These are phyloP conservation scores for Lepidochrysops patricia DNA, from an alignment of 2,888 invertebrate genomes.

Conservation along the genomic window DNA sequence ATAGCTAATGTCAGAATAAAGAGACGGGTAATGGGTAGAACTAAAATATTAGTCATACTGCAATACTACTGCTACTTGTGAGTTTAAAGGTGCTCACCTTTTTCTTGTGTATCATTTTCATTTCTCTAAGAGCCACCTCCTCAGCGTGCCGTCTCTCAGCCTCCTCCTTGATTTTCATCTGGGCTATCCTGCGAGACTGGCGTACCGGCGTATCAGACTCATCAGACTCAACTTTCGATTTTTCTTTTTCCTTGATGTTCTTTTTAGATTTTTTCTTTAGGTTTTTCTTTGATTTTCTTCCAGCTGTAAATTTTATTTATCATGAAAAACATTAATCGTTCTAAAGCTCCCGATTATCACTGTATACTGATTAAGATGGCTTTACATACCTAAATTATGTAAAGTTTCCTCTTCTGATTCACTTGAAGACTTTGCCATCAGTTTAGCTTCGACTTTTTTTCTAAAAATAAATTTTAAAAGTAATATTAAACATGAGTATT, in stretches of 20 bases:
- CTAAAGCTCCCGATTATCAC: too few species aligned
- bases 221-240: conserved; percentile 33
- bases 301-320: conserved; percentile 35
- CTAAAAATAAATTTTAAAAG: conserved; percentile 39
- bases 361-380: too few species aligned
- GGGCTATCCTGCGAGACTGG: conserved; percentile 89
- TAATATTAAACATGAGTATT: too few species aligned
- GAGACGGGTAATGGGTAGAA: neutral
- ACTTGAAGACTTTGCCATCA: conserved; percentile 65
- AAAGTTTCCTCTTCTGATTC: conserved; percentile 69
- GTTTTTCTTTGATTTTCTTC: conserved; percentile 53
- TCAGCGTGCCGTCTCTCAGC: conserved; percentile 84
- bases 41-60: too few species aligned
- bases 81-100: too few species aligned
- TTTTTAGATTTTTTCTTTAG: conserved; percentile 40
- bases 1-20: neutral
- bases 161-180: conserved; percentile 90
- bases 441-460: conserved; percentile 73
- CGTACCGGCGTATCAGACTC: conserved; percentile 75
- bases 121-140: conserved; percentile 80
- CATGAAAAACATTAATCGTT: neutral
- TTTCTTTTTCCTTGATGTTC: conserved; percentile 24
- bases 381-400: conserved; percentile 64
- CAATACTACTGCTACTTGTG: too few species aligned
- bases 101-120: conserved; percentile 78